Evolutionary conservation across 2,888 invertebrate genomes (phyloP).

Genomic region (Stenichneumon culpator): DNA sequence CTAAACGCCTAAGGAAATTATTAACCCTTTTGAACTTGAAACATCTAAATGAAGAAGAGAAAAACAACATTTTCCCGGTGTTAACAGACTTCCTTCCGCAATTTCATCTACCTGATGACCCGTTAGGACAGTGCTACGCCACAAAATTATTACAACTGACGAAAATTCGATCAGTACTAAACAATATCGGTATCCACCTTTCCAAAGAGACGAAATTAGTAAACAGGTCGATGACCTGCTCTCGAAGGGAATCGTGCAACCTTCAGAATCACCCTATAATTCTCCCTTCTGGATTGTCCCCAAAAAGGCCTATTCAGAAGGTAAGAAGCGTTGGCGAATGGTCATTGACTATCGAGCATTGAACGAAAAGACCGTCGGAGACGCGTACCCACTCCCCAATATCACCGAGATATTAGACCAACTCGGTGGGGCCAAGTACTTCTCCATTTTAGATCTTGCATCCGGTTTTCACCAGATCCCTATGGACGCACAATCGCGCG

Average conservation of each 20-base stretch:
- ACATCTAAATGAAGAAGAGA: constrained; percentile 16
- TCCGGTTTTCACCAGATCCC: constrained; percentile 24
- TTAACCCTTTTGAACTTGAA: background rate
- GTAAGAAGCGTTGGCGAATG: constrained; percentile 35
- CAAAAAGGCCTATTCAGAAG: constrained; percentile 2
- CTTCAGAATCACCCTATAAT: constrained; percentile 34
- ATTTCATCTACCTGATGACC: constrained; percentile 21
- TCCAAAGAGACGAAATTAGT: constrained; percentile 33
- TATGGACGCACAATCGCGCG: background rate
- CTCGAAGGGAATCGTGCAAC: constrained; percentile 18
- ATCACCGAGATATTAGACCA: constrained; percentile 23
- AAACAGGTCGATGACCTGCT: constrained; percentile 32
- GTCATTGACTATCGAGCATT: constrained; percentile 19
- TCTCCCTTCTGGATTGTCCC: constrained; percentile 24
- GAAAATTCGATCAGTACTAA: constrained; percentile 22
- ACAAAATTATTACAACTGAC: constrained; percentile 37
- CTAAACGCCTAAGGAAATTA: background rate
- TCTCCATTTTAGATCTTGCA: constrained; percentile 10
- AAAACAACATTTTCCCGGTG: background rate
- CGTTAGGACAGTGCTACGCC: background rate
- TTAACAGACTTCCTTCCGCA: constrained; percentile 2
- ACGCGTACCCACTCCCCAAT: constrained; percentile 8
- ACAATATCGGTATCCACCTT: constrained; percentile 36
- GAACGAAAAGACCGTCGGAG: constrained; percentile 22
- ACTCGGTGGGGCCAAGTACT: constrained; percentile 21